Percentiles rank a stretch among this genome's conserved stretches.
Evolutionary conservation across 2,113 vertebrate genomes (phyloP).

Genomic region (Amazona vittata): DNA sequence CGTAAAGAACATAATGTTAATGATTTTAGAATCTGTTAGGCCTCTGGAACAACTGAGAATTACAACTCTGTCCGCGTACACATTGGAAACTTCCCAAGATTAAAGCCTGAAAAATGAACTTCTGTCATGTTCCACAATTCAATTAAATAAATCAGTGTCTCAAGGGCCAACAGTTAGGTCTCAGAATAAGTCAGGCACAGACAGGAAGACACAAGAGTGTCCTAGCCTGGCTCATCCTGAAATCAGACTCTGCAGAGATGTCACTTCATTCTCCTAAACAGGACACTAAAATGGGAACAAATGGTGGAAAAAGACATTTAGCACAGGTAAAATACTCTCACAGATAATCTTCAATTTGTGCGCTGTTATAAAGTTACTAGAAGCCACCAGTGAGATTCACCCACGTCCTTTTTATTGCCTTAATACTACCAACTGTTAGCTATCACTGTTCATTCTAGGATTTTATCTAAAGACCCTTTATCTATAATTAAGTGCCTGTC

Average conservation of each 20-base stretch:
- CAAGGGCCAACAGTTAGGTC: not conserved
- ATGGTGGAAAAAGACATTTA: not conserved
- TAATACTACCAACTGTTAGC: not conserved
- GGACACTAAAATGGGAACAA: not conserved
- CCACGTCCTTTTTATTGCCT: not conserved
- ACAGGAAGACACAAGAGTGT: not conserved
- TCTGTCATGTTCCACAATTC: conserved; percentile 20
- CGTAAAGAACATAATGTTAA: conserved; percentile 55
- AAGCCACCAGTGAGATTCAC: not conserved
- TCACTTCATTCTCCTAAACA: not conserved
- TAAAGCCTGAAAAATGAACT: conserved; percentile 39
- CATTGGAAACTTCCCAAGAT: conserved; percentile 31
- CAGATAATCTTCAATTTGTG: not conserved
- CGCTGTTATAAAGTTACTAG: not conserved
- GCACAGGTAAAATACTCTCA: not conserved
- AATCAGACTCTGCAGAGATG: not conserved
- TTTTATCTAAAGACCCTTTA: not conserved
- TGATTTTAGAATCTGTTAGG: conserved; percentile 34
- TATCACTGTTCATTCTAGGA: not conserved
- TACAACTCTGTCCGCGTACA: conserved; percentile 1
- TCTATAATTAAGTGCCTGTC: not conserved
- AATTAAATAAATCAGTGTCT: conserved; percentile 19
- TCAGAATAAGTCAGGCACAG: not conserved
- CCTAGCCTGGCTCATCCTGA: not conserved
- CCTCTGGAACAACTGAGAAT: conserved; percentile 38